Percentiles rank a stretch among this genome's conserved stretches.
Conservation (phyloP, 64 coral and sea anemone species). For the Acropora tenuis region DNA sequence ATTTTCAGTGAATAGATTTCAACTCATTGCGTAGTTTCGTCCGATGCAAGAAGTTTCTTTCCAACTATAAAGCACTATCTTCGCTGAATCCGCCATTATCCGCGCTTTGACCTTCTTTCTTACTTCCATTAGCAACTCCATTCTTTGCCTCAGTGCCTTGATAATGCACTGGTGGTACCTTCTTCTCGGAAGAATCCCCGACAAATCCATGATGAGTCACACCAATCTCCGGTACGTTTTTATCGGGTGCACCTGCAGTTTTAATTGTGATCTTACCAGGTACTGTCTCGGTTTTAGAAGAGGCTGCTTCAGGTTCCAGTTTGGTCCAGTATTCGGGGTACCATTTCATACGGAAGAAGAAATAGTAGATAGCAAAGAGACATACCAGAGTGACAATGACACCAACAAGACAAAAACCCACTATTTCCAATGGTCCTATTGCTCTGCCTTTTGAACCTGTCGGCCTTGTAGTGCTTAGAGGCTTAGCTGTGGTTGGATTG, state of each 20-base stretch:
- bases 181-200: not conserved
- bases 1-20: too few relatives aligned
- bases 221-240: not conserved
- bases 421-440: slow-evolving; percentile 1
- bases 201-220: slow-evolving; percentile 8
- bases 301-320: too few relatives aligned
- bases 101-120: not conserved
- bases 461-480: not conserved
- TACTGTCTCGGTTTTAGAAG: not conserved
- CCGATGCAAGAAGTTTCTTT: not conserved
- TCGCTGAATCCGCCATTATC: not conserved
- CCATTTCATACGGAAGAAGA: not conserved
- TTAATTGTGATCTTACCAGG: not conserved
- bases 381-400: not conserved
- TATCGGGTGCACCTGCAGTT: not conserved
- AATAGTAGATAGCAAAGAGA: slow-evolving; percentile 7
- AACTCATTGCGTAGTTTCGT: too few relatives aligned
- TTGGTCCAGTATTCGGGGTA: not conserved
- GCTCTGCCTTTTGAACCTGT: not conserved
- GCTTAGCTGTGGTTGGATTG: not conserved
- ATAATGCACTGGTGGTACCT: not conserved
- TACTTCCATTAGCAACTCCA: not conserved
- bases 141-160: not conserved
- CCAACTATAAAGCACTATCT: slow-evolving; percentile 25
- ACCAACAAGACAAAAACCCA: slow-evolving; percentile 6